A percentile compares a stretch with the other conserved stretches of the same genome.
These are phyloP conservation scores for Ormyrus thymus DNA, from an alignment of 2,888 invertebrate species.

Conservation along the genomic window DNA sequence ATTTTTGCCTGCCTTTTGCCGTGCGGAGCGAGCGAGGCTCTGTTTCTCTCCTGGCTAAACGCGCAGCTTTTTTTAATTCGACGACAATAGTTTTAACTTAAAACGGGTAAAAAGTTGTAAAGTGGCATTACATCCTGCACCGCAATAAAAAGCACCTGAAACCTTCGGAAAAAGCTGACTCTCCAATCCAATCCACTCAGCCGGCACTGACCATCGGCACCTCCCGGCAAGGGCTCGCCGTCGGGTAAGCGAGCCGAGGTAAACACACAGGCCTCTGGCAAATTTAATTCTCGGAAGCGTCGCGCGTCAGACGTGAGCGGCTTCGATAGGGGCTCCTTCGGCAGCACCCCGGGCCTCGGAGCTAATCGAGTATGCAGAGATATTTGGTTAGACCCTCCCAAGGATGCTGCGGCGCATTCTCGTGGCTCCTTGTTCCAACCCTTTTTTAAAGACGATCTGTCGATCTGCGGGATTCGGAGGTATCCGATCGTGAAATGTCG, in stretches of 20 bases:
- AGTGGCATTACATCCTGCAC: no score
- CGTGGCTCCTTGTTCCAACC: constrained; percentile 15
- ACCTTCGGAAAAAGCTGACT: no score
- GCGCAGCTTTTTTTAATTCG: neutral
- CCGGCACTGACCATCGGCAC: no score
- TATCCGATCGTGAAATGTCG: no score
- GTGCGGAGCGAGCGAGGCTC: neutral
- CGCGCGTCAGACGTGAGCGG: constrained; percentile 24
- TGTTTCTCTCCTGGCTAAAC: neutral
- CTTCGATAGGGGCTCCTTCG: constrained; percentile 11
- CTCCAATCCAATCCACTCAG: no score
- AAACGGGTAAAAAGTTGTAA: no score
- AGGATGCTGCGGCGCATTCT: constrained; percentile 7
- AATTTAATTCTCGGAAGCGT: constrained; percentile 33
- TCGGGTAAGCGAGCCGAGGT: no score
- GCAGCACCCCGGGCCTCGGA: constrained; percentile 19
- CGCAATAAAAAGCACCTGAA: no score
- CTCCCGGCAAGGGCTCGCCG: neutral
- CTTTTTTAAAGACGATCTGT: constrained; percentile 11
- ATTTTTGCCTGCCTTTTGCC: neutral
- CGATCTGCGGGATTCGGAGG: neutral
- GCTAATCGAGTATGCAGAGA: constrained; percentile 62
- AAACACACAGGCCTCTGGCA: constrained; percentile 1
- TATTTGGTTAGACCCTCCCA: constrained; percentile 58
- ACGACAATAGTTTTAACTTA: no score